Evolutionary conservation across 2,113 vertebrate species (phyloP).

Genomic region (Cathartes aura): DNA sequence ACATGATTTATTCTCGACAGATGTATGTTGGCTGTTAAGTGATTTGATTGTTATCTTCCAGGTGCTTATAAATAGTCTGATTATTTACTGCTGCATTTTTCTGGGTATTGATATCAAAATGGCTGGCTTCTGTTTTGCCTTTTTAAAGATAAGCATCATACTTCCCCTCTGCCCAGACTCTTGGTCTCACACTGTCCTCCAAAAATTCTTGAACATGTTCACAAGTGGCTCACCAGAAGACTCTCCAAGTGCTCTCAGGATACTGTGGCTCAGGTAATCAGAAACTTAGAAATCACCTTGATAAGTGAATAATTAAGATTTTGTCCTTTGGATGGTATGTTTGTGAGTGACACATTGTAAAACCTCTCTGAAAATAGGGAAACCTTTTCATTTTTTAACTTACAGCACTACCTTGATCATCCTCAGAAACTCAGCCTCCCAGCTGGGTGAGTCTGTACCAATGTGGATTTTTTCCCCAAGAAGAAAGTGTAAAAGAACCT

Average conservation of each 20-base stretch:
- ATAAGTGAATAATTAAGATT: neutral
- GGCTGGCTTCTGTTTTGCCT: neutral
- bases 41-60: conserved; percentile 8
- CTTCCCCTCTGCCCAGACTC: neutral
- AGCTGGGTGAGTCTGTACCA: neutral
- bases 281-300: neutral
- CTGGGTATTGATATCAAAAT: neutral
- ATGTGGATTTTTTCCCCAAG: neutral
- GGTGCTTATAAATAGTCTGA: neutral
- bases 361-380: neutral
- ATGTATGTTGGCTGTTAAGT: neutral
- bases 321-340: neutral
- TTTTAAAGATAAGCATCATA: neutral
- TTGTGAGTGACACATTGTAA: neutral
- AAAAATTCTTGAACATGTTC: neutral
- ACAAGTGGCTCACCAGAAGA: neutral
- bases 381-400: neutral
- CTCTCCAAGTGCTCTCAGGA: neutral
- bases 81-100: neutral
- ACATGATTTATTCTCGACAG: neutral
- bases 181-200: neutral
- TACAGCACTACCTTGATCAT: neutral
- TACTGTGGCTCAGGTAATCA: neutral
- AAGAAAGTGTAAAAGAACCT: neutral
- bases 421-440: neutral